phyloP scores from a whole-genome alignment of 2,113 vertebrate species.

The Prochilodus magdalenae region DNA sequence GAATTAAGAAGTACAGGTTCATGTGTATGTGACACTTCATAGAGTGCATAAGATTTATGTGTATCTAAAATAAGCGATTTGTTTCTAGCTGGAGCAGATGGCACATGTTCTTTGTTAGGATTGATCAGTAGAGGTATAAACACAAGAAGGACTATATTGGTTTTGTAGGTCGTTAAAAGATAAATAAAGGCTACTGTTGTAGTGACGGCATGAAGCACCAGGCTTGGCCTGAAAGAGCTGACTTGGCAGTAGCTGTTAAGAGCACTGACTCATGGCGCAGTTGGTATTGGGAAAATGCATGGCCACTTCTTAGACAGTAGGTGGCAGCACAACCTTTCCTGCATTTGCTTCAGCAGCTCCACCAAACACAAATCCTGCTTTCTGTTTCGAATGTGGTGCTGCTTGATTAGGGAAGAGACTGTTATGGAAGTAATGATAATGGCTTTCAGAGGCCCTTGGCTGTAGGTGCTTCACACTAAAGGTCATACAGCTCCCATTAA shows the following conservation, averaged over 20 bases:
- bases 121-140: background rate
- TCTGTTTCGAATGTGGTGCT: no score
- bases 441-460: background rate
- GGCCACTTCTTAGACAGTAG: slow-evolving; percentile 63
- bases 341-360: background rate
- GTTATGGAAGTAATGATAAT: background rate
- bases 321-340: slow-evolving; percentile 67
- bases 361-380: background rate
- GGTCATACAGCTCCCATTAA: slow-evolving; percentile 36
- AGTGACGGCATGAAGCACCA: background rate
- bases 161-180: background rate
- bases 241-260: background rate
- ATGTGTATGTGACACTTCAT: no score
- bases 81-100: background rate
- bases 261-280: background rate
- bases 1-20: no score
- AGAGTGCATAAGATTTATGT: no score
- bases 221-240: background rate
- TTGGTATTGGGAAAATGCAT: background rate
- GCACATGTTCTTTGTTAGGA: background rate
- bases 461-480: background rate
- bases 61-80: no score
- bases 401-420: background rate
- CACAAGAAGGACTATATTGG: background rate
- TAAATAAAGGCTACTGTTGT: background rate